Percentiles rank a stretch among this genome's conserved stretches.
Conservation (phyloP, 2,113 vertebrate genomes). For the Vidua chalybeata region DNA sequence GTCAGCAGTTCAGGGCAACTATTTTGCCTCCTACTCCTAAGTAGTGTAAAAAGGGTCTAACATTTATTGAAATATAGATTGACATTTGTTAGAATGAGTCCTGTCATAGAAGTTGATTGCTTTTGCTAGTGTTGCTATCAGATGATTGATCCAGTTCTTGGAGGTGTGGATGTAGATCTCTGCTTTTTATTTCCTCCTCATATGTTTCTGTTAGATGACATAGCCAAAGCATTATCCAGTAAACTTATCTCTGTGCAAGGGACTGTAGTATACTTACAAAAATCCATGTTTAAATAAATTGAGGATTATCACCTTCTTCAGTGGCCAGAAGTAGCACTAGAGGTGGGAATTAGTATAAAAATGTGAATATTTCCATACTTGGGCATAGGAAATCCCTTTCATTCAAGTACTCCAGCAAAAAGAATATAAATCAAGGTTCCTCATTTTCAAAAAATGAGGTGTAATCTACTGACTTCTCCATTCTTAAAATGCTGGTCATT, state of each 20-base stretch:
- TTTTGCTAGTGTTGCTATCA: not conserved
- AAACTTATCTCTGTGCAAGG: not conserved
- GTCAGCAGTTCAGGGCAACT: not conserved
- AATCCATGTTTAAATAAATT: not conserved
- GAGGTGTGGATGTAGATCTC: not conserved
- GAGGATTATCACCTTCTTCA: not conserved
- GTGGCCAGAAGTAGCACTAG: not conserved
- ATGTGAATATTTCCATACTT: not conserved
- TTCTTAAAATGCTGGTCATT: not conserved
- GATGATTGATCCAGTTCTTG: not conserved
- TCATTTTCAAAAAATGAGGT: not conserved
- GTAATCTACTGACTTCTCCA: not conserved
- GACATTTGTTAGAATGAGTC: not conserved
- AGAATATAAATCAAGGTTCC: not conserved
- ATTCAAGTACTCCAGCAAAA: not conserved
- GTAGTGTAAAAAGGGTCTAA: not conserved
- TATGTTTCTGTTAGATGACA: not conserved
- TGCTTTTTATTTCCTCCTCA: not conserved
- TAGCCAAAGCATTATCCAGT: not conserved
- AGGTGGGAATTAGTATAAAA: not conserved
- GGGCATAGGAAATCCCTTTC: not conserved
- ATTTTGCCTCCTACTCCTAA: not conserved
- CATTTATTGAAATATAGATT: not conserved
- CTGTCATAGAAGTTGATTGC: not conserved
- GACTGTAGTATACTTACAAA: not conserved